Evolutionary conservation across 2,113 vertebrate genomes (phyloP), one percentile per base, ranked within the genome.

Genomic region (Xiphorhynchus elegans): DNA sequence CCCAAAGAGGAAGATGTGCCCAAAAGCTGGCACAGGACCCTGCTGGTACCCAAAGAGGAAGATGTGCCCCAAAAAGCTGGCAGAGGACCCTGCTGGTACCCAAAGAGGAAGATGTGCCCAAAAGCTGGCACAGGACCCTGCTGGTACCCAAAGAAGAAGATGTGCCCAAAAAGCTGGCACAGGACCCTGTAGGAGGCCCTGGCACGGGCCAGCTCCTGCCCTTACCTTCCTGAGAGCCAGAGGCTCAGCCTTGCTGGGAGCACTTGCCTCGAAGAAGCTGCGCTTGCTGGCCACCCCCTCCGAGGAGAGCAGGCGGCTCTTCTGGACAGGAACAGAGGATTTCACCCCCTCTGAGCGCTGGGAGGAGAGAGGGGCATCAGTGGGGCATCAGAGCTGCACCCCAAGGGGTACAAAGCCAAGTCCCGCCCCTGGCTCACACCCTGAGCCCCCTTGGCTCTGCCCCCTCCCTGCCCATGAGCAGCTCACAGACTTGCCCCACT

Each of bases 231-330:
- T 97, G 92, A 53, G 60, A 6, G 76, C n/a, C 9, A 82, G 68
- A 0, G 96, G 92, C 11, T 97, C 95, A 46, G 95, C 85, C 77
- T 81, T 79, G 84, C 17, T 31, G 73, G 85, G 89, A 63, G 83
- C 74, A 3, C 98, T 98, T 5, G 97, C 97, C 97, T 99, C 99
- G 87, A 99, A 99, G 59, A 99, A 96, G 55, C 97, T 98, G 83
- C 99, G 98, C 93, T 99, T 99, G 97, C 98, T 98, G 77, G 99
- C 98, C 50, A 99, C 98, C 13, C 99, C 98, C 1, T 98, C 98
- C 6, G 98, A 94, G 70, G 98, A 88, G 74, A 98, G 73, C 15
- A 96, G 83, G 85, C 98, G 85, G 24, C 97, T 98, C 46, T 98
- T 98, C 89, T 98, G 98, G 55, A 97, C 31, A 4, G 98, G 75